Percentiles rank a stretch among this genome's conserved stretches.
These are phyloP conservation scores for Drosophila arizonae DNA, from an alignment of 1,140 invertebrate species.

Conservation along the genomic window DNA sequence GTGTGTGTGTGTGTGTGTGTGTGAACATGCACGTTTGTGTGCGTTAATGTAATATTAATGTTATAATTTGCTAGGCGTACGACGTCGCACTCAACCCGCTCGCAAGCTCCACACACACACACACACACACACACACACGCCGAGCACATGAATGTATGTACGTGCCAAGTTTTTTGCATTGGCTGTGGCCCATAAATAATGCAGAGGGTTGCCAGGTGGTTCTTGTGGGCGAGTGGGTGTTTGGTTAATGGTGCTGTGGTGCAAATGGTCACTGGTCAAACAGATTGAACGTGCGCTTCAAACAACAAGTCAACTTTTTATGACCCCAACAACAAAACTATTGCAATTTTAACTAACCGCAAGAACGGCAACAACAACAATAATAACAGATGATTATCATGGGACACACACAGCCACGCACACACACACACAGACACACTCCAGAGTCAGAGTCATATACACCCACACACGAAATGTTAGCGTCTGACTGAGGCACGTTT, in stretches of 20 bases:
- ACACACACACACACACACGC: not conserved
- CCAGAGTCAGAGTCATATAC: not conserved
- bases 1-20: conserved; percentile 27
- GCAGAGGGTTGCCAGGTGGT: conserved; percentile 47
- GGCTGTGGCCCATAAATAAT: conserved; percentile 63
- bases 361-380: conserved; percentile 22
- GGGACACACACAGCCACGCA: conserved; percentile 5
- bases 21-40: conserved; percentile 39
- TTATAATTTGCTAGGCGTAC: conserved; percentile 70
- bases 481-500: conserved; percentile 51
- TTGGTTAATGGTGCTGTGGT: conserved; percentile 13
- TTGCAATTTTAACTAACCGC: conserved; percentile 26
- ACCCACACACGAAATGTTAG: conserved; percentile 9
- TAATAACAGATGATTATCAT: conserved; percentile 43
- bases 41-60: conserved; percentile 80
- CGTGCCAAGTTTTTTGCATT: conserved; percentile 50
- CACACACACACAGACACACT: conserved; percentile 12
- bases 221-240: not conserved
- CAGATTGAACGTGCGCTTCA: conserved; percentile 22
- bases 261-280: conserved; percentile 23
- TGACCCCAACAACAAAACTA: conserved; percentile 20
- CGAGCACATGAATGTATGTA: not conserved
- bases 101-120: conserved; percentile 7
- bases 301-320: conserved; percentile 41
- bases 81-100: conserved; percentile 38